These are phyloP conservation scores for Ptyas mucosa DNA, from an alignment of 2,113 vertebrate genomes.

Conservation along the genomic window DNA sequence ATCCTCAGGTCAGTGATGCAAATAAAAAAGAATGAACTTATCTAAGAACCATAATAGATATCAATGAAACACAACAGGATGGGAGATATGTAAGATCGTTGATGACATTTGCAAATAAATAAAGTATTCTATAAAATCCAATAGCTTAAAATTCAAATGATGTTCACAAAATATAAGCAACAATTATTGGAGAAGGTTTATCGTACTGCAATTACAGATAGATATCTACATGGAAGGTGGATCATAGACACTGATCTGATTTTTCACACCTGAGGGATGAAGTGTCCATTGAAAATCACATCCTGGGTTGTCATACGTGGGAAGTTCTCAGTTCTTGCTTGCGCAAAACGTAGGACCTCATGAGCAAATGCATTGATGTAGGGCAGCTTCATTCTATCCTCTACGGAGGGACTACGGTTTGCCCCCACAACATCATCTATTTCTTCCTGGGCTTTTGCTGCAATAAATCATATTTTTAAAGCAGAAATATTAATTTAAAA, in stretches of 20 bases:
- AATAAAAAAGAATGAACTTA: not conserved
- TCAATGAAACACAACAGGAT: not conserved
- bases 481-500: not conserved
- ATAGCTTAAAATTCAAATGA: not conserved
- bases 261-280: conserved; percentile 53
- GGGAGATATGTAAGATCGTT: not conserved
- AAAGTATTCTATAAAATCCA: not conserved
- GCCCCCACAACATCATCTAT: conserved; percentile 18
- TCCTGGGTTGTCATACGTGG: not conserved
- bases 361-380: conserved; percentile 54
- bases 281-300: conserved; percentile 32
- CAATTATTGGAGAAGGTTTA: not conserved
- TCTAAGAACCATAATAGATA: not conserved
- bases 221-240: not conserved
- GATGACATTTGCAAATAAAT: not conserved
- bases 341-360: conserved; percentile 40
- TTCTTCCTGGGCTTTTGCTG: conserved; percentile 37
- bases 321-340: not conserved
- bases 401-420: not conserved
- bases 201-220: not conserved
- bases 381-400: conserved; percentile 44
- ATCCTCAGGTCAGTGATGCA: not conserved
- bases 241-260: not conserved
- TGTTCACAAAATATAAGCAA: not conserved
- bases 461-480: not conserved